These are phyloP conservation scores for Amyelois transitella DNA, from an alignment of 1,140 invertebrate species.

Conservation along the genomic window DNA sequence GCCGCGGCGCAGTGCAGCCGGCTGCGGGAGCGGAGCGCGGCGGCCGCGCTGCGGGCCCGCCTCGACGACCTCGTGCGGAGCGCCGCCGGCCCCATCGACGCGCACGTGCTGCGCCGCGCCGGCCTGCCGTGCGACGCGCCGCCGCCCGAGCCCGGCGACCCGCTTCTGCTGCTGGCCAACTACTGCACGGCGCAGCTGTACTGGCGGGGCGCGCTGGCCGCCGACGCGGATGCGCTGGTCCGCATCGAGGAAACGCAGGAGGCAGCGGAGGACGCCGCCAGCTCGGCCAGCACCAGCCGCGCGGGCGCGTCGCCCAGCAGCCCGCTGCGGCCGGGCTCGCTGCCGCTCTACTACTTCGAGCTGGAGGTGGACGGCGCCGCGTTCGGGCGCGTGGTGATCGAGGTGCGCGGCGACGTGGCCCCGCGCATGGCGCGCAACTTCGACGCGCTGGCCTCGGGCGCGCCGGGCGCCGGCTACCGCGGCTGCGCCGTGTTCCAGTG, in stretches of 20 bases:
- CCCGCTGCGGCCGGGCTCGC: conserved; percentile 13
- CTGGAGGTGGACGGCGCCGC: conserved; percentile 83
- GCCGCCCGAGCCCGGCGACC: conserved; percentile 70
- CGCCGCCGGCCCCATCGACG: conserved; percentile 79
- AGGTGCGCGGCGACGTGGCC: conserved; percentile 88
- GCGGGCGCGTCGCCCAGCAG: conserved; percentile 10
- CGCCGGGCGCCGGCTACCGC: conserved; percentile 85
- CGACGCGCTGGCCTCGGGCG: conserved; percentile 84
- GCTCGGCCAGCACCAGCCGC: conserved; percentile 19
- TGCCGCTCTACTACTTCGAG: conserved; percentile 85
- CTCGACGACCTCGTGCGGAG: conserved; percentile 81
- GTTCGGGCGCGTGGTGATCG: conserved; percentile 85
- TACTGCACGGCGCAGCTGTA: conserved; percentile 85
- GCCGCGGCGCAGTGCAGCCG: conserved; percentile 78
- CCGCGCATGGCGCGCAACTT: conserved; percentile 96
- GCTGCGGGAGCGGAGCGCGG: conserved; percentile 80
- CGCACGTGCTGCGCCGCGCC: conserved; percentile 76
- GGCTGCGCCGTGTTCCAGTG: conserved; percentile 88
- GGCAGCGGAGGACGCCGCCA: conserved; percentile 76
- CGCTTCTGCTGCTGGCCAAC: conserved; percentile 82
- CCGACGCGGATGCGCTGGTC: conserved; percentile 77
- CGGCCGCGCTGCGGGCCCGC: conserved; percentile 82
- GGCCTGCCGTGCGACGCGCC: conserved; percentile 73
- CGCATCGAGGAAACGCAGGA: conserved; percentile 76
- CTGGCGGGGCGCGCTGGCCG: conserved; percentile 77